Evolutionary conservation across 2,797 vertebrate genomes (phyloP).

Genomic region (Rhyacichthys aspro): DNA sequence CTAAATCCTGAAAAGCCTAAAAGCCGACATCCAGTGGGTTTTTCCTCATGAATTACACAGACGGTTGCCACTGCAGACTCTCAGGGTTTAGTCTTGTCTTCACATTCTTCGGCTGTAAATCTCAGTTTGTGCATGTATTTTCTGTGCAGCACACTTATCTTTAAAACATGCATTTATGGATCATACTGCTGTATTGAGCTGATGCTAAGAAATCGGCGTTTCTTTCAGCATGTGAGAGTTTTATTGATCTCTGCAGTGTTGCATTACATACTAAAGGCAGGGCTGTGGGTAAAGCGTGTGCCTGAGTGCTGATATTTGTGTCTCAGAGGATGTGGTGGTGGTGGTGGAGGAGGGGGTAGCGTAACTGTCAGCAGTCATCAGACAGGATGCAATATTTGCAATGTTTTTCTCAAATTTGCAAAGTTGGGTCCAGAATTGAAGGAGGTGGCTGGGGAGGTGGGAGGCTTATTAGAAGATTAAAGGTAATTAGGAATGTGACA

Average conservation of each 20-base stretch:
- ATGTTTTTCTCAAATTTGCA: neutral
- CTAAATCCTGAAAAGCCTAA: conserved; percentile 10
- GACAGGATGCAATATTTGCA: no score
- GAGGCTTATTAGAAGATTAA: no score
- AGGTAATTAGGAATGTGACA: no score
- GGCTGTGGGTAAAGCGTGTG: neutral
- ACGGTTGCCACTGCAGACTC: conserved; percentile 8
- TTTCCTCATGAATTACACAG: conserved; percentile 29
- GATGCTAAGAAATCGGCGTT: conserved; percentile 18
- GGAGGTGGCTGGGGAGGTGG: no score
- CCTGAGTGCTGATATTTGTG: neutral
- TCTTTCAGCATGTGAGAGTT: conserved; percentile 32
- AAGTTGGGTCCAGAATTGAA: no score
- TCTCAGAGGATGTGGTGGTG: conserved; percentile 1
- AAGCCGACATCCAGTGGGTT: conserved; percentile 28
- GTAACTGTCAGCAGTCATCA: neutral
- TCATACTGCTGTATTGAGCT: conserved; percentile 11
- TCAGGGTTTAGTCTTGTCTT: conserved; percentile 10
- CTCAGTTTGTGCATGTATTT: conserved; percentile 1
- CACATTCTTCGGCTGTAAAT: neutral
- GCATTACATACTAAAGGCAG: conserved; percentile 21
- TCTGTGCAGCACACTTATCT: neutral
- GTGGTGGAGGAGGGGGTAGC: neutral
- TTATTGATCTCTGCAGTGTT: conserved; percentile 40
- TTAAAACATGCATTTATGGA: conserved; percentile 17